Percentiles rank a stretch among this genome's conserved stretches.
Evolutionary conservation across 2,113 vertebrate genomes (phyloP).

Genomic region (Lamprotornis superbus): DNA sequence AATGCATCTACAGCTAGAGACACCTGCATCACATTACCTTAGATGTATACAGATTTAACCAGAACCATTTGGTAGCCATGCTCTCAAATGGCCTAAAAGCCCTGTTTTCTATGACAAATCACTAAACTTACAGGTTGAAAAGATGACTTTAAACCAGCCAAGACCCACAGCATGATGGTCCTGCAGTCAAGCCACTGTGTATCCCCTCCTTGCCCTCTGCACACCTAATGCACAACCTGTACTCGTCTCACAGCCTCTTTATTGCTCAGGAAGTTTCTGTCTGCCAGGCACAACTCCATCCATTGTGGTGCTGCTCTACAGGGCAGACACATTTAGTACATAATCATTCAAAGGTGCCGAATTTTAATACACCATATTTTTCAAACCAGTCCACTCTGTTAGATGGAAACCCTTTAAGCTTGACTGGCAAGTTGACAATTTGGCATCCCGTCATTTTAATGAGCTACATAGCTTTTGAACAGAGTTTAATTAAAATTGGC

Average conservation of each 20-base stretch:
- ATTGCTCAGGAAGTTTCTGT: background rate
- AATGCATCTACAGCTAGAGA: background rate
- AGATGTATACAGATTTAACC: fast-evolving
- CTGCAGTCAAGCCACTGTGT: background rate
- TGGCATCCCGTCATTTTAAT: background rate
- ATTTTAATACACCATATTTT: background rate
- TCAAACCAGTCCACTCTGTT: background rate
- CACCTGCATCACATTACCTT: background rate
- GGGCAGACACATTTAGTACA: background rate
- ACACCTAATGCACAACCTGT: background rate
- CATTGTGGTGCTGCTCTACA: background rate
- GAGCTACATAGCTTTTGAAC: background rate
- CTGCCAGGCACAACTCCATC: background rate
- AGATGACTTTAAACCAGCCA: background rate
- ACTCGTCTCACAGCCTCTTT: background rate
- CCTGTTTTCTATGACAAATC: background rate
- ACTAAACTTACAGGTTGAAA: background rate
- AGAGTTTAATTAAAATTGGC: slow-evolving; percentile 17
- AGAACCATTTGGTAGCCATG: background rate
- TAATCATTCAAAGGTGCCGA: background rate
- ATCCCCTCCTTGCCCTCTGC: background rate
- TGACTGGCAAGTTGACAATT: background rate
- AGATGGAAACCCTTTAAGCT: background rate
- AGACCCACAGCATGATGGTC: fast-evolving
- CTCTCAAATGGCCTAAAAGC: background rate